A percentile compares a stretch with the other conserved stretches of the same genome.
These are phyloP conservation scores for Lagopus muta DNA, from an alignment of 2,113 vertebrate species.

Conservation along the genomic window DNA sequence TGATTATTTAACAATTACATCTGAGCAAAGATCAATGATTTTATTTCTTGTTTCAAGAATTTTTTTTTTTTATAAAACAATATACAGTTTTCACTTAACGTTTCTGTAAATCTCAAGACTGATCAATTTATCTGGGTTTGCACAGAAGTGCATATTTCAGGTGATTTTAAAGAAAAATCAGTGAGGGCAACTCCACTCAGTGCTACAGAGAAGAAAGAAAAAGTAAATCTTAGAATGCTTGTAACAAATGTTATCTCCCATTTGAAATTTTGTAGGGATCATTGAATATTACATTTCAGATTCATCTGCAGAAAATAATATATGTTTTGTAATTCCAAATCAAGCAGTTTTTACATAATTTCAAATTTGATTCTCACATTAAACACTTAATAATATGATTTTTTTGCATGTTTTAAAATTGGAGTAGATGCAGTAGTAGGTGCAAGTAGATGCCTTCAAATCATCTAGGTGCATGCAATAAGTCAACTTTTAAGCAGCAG, in stretches of 20 bases:
- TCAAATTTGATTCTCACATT: neutral
- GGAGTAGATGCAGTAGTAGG: neutral
- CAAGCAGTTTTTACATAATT: neutral
- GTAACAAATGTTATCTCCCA: neutral
- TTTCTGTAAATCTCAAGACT: neutral
- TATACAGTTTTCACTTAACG: neutral
- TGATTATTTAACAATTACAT: neutral
- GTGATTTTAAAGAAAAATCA: neutral
- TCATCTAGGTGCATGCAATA: neutral
- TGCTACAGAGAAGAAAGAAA: neutral
- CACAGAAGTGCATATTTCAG: fast-evolving
- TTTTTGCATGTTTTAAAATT: neutral
- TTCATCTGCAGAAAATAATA: neutral
- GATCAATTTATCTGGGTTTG: neutral
- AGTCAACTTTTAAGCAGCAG: neutral
- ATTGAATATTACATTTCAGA: neutral
- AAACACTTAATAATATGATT: neutral
- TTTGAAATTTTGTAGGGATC: neutral
- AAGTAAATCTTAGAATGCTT: neutral
- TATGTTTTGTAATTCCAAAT: neutral
- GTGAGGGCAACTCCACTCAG: neutral
- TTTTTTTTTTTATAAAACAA: no score
- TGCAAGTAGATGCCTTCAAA: neutral
- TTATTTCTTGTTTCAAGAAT: neutral
- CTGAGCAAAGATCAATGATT: neutral